Percentiles rank a stretch among this genome's conserved stretches.
phyloP scores from a whole-genome alignment of 2,888 invertebrate genomes.

The Cyclophora albipunctata region DNA sequence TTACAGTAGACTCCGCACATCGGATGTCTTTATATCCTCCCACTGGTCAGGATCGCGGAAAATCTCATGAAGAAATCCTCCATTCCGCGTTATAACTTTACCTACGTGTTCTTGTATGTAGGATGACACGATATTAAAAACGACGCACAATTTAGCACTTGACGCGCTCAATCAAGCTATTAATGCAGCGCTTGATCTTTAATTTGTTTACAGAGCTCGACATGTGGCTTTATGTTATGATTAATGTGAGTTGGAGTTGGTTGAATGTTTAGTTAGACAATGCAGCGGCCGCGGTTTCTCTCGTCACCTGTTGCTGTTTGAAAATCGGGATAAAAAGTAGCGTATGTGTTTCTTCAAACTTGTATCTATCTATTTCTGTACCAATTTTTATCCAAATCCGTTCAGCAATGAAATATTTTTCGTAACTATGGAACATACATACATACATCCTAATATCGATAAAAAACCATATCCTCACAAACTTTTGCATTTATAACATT shows the following conservation, averaged over 20 bases:
- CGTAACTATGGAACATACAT: too few relatives aligned
- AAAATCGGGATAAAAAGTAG: too few relatives aligned
- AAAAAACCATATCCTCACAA: too few relatives aligned
- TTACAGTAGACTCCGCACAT: constrained; percentile 35
- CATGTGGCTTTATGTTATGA: neutral
- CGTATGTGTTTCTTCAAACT: too few relatives aligned
- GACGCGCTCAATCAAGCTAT: constrained; percentile 3
- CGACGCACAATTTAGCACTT: constrained; percentile 26
- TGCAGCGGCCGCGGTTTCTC: neutral
- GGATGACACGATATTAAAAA: constrained; percentile 29
- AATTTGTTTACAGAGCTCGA: neutral
- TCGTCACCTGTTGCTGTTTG: too few relatives aligned
- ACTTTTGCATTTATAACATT: too few relatives aligned
- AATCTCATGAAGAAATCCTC: constrained; percentile 37
- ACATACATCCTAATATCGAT: too few relatives aligned
- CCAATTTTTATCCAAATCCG: too few relatives aligned
- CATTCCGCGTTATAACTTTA: constrained; percentile 25
- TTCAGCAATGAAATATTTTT: too few relatives aligned
- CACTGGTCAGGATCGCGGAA: constrained; percentile 49
- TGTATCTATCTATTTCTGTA: too few relatives aligned
- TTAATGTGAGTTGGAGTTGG: neutral
- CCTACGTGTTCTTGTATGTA: constrained; percentile 21
- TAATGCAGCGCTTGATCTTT: constrained; percentile 2
- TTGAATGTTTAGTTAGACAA: neutral
- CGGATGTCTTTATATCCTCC: constrained; percentile 53